Base-by-base conservation (phyloP, 2,797 vertebrate species). In the Brachyrhaphis roseni region DNA sequence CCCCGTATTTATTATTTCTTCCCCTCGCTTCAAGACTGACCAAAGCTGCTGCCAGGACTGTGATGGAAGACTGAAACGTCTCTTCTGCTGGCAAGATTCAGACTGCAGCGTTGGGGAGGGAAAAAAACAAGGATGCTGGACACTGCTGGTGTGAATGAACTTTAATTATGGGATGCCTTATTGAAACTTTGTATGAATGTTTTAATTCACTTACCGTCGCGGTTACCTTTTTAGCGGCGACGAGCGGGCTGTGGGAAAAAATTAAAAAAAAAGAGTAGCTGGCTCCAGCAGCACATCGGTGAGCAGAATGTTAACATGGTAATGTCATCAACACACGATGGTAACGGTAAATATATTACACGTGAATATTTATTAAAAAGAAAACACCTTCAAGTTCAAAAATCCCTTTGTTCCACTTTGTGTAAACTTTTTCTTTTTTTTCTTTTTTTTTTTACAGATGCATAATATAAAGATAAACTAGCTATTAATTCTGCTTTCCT, bases 151-250 rank as follows among this genome's bases (percentile, higher is more conserved):
- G 64, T 72, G 34, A 77, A 75, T 62, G 62, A 86, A 85, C 86
- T 70, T 64, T 71, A 53, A 72, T 86, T 88, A 89, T 91, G 88
- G 92, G 89, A 93, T 93, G 95, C 95, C 95, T 96, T 96, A 96
- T 89, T 87, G 76, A 88, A 90, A 87, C 77, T 86, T 86, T 92
- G 88, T 92, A 90, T 78, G 87, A 91, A 92, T 92, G 89, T 86
- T 86, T 90, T 80, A 75, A 80, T 86, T 89, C 80, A 90, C 76
- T 78, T 46, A 84, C 18, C 31, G 82, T 87, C 78, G n/a, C 83
- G 82, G 89, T 87, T 82, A 81, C 81, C 83, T 78, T 78, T 84
- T 78, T 26, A 80, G 79, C 77, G 68, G 62, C 82, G 75, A 77
- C 88, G 82, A 84, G 76, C 79, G 73, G 83, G 90, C 83, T 86